These are phyloP conservation scores for Mesocricetus auratus DNA, from an alignment of 2,113 vertebrate species.

Conservation along the genomic window DNA sequence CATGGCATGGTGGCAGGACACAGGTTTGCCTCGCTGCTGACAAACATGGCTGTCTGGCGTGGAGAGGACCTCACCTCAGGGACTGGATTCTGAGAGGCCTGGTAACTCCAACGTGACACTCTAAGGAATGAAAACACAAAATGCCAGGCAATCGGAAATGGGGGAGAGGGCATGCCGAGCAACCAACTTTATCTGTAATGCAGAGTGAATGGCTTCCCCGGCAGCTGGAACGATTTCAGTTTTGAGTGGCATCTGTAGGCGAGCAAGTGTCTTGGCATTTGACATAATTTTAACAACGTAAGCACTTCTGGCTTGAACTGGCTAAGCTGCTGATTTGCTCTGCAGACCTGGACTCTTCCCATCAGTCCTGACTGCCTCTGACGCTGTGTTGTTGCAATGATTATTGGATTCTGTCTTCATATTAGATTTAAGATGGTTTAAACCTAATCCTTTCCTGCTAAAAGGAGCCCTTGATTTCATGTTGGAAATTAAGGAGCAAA, in stretches of 20 bases:
- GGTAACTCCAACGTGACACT: neutral
- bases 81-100: neutral
- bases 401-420: neutral
- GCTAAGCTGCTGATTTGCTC: neutral
- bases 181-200: neutral
- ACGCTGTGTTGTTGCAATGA: neutral
- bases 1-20: neutral
- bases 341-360: neutral
- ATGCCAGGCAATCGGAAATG: neutral
- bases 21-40: neutral
- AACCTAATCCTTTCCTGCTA: neutral
- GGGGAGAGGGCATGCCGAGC: neutral
- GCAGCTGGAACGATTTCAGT: no score
- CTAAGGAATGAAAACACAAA: neutral
- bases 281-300: neutral
- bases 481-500: neutral
- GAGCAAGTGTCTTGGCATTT: neutral
- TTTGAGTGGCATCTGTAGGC: neutral
- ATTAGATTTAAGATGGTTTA: neutral
- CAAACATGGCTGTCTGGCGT: neutral
- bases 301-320: neutral
- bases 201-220: neutral
- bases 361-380: no score
- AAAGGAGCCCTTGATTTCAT: neutral
- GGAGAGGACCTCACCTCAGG: fast-evolving